Base-by-base conservation (phyloP, 2,113 vertebrate genomes). In the Leiothrix lutea region DNA sequence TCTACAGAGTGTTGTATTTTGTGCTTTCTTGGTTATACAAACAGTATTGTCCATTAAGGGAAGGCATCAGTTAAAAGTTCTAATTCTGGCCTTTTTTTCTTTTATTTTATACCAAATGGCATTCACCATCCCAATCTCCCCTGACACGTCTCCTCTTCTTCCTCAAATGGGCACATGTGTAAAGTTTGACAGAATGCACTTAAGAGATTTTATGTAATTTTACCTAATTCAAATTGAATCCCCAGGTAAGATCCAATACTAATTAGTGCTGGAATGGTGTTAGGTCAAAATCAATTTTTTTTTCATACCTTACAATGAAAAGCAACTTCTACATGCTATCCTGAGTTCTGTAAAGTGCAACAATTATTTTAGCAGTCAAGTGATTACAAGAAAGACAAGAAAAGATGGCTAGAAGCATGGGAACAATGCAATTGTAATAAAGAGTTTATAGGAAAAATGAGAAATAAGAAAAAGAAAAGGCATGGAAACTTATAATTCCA, bases 111-210 rank as follows among this genome's bases (percentile, higher is more conserved):
- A 65, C 40, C 2, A 4, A 92, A 73, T 21, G 18, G 10, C 36
- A 81, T 65, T 36, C 22, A 53, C 28, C 15, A 23, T 23, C 14
- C 23, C 28, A 44, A 7, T 21, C 5, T 83, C 15, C 31, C 47
- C 28, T 7, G 44, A 26, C 12, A 35, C 0, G 0, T 61, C 12
- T 64, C 23, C 29, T 36, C 23, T 40, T 62, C 81, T 65, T 48
- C 19, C 50, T 81, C 74, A 81, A 56, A 74, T 14, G 22, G 21
- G 14, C 8, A n/a, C 6, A 5, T 38, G 20, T 54, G 33, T 67
- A 72, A 83, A 95, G 51, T 22, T 81, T 62, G n/a, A 72, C 21
- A 42, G 35, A 42, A 62, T 51, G 29, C 50, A 74, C 19, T 42
- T 67, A 67, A 75, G 22, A 86, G 14, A 64, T 75, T 89, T 72